Evolutionary conservation across 2,888 invertebrate genomes (phyloP).

Genomic region (Blomia tropicalis): DNA sequence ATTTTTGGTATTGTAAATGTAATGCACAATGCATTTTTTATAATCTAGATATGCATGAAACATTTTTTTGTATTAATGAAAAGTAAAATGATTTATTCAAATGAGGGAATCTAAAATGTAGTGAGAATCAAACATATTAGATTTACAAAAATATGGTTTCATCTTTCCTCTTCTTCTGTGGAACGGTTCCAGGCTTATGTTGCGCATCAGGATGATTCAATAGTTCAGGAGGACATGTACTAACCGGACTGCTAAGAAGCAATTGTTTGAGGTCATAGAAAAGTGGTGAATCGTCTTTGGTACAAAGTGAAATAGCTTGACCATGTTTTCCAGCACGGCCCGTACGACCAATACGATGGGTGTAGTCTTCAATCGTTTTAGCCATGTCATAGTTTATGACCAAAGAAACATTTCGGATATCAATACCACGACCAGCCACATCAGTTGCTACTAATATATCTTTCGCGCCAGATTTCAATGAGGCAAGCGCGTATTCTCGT

Average conservation of each 20-base stretch:
- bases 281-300: conserved; percentile 81
- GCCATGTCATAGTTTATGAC: conserved; percentile 99
- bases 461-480: conserved; percentile 85
- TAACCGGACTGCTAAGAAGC: conserved; percentile 69
- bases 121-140: not conserved
- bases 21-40: too few species aligned
- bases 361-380: conserved; percentile 91
- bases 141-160: conserved; percentile 24
- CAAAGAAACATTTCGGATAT: conserved; percentile 96
- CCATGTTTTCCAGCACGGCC: conserved; percentile 97
- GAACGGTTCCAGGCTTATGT: conserved; percentile 85
- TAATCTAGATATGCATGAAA: too few species aligned
- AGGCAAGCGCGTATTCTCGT: conserved; percentile 90
- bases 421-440: conserved; percentile 99
- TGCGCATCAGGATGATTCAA: conserved; percentile 97
- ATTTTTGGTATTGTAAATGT: too few species aligned
- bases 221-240: conserved; percentile 84
- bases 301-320: conserved; percentile 85
- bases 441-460: conserved; percentile 98
- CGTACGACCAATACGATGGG: conserved; percentile 95
- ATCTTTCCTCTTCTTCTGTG: conserved; percentile 34
- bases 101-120: too few species aligned
- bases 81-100: too few species aligned
- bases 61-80: too few species aligned
- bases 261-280: conserved; percentile 96